Evolutionary conservation across 2,888 invertebrate species (phyloP).

Genomic region (Pterostichus madidus): DNA sequence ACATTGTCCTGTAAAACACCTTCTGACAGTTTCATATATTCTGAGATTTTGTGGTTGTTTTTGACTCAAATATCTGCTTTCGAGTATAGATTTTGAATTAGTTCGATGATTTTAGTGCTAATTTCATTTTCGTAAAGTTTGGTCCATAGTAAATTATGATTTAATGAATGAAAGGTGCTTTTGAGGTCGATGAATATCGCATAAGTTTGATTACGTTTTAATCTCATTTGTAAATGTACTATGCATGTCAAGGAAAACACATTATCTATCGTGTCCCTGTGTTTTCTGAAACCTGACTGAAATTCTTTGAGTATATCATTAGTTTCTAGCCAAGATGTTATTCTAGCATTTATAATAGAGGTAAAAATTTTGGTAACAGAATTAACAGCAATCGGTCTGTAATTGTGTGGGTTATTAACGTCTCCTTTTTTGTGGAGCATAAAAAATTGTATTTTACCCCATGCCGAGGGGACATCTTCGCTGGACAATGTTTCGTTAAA

Average conservation of each 20-base stretch:
- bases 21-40: conserved; percentile 66
- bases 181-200: conserved; percentile 69
- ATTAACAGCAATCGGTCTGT: conserved; percentile 69
- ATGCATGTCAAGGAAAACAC: conserved; percentile 68
- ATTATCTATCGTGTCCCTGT: conserved; percentile 69
- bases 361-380: conserved; percentile 69
- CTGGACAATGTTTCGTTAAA: too few species aligned
- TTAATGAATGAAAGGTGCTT: conserved; percentile 68
- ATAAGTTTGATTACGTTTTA: conserved; percentile 66
- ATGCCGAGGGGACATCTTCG: too few species aligned
- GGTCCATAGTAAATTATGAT: conserved; percentile 68
- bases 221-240: conserved; percentile 62
- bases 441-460: too few species aligned
- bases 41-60: conserved; percentile 64
- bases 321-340: conserved; percentile 68
- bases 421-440: too few species aligned
- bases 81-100: conserved; percentile 65
- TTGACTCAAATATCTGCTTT: conserved; percentile 56
- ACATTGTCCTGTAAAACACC: conserved; percentile 68
- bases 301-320: conserved; percentile 69
- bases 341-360: conserved; percentile 60
- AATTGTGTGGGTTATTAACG: too few species aligned
- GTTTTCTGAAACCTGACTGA: conserved; percentile 69
- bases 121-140: conserved; percentile 65
- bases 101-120: conserved; percentile 68